Evolutionary conservation across 2,888 invertebrate genomes (phyloP).

Genomic region (Dysmachus trigonus): DNA sequence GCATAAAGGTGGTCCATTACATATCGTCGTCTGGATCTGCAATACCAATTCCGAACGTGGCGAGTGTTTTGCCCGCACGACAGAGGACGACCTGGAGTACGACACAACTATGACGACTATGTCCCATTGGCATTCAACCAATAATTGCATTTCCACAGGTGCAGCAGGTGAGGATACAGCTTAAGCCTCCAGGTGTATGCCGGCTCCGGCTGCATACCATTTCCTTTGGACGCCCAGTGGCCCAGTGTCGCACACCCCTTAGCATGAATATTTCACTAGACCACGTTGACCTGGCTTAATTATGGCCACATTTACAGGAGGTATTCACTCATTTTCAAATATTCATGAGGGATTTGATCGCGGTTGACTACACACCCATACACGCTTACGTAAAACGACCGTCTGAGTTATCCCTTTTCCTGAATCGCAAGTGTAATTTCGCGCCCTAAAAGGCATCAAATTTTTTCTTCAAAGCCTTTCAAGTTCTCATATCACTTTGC

Average conservation of each 20-base stretch:
- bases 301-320: slow-evolving; percentile 9
- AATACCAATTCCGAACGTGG: not conserved
- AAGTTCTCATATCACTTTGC: not conserved
- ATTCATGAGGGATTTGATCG: not conserved
- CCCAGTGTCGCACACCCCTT: not conserved
- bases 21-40: not conserved
- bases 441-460: not conserved
- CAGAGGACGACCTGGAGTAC: not conserved
- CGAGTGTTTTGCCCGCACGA: not conserved
- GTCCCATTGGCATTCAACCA: slow-evolving; percentile 29
- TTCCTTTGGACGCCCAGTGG: not conserved
- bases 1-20: not conserved
- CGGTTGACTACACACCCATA: not conserved
- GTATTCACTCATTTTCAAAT: slow-evolving; percentile 12
- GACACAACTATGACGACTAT: not conserved
- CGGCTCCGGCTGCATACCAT: not conserved
- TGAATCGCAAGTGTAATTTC: not conserved
- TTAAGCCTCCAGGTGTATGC: not conserved
- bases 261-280: slow-evolving; percentile 10
- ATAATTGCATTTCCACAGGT: slow-evolving; percentile 31
- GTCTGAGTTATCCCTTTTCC: not conserved
- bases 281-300: not conserved
- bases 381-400: not conserved
- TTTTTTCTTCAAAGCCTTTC: not conserved
- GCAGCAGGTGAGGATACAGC: not conserved